phyloP scores from a whole-genome alignment of 2,797 vertebrate genomes.

The Eurystomus glaucurus region DNA sequence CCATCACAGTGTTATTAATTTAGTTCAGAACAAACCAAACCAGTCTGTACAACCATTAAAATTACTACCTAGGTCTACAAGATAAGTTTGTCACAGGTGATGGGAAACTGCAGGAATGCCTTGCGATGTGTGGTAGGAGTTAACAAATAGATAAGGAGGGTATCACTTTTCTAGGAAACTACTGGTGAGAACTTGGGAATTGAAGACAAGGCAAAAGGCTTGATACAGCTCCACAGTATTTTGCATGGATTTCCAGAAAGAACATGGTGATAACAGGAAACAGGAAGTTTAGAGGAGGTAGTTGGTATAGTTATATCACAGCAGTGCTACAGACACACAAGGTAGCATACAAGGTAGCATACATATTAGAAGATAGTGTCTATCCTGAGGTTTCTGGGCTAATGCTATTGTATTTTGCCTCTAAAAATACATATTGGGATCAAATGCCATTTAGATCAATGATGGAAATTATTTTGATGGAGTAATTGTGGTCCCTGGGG shows the following conservation, averaged over 20 bases:
- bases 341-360: neutral
- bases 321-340: neutral
- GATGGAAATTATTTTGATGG: constrained; percentile 14
- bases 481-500: neutral
- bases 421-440: neutral
- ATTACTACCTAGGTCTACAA: constrained; percentile 73
- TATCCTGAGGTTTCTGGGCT: neutral
- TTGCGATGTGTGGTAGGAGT: constrained; percentile 56
- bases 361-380: fast-evolving
- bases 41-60: constrained; percentile 70
- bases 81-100: constrained; percentile 75
- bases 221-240: neutral
- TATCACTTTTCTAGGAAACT: constrained; percentile 64
- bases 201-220: constrained; percentile 17
- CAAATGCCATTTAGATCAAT: neutral
- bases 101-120: constrained; percentile 72
- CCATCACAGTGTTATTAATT: constrained; percentile 76
- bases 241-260: constrained; percentile 25
- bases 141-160: constrained; percentile 67
- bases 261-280: constrained; percentile 24
- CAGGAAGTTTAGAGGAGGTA: neutral
- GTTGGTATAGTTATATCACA: neutral
- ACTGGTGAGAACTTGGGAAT: constrained; percentile 12
- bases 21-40: constrained; percentile 82
- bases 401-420: neutral